A percentile compares a stretch with the other conserved stretches of the same genome.
These are phyloP conservation scores for Arion vulgaris DNA, from an alignment of 1,140 invertebrate species.

Conservation along the genomic window DNA sequence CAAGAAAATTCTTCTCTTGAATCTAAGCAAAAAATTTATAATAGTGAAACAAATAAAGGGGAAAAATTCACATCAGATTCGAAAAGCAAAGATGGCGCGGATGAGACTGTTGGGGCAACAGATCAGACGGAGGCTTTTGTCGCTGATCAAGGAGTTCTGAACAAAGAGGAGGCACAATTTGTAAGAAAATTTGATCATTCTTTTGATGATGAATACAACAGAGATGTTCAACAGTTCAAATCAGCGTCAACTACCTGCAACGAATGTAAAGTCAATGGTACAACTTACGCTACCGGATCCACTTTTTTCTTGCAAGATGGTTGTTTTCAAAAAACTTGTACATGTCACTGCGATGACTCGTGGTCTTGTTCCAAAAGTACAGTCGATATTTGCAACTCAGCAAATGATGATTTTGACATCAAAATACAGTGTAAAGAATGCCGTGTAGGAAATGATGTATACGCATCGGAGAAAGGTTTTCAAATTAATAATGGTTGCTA, in stretches of 20 bases:
- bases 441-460: constrained; percentile 38
- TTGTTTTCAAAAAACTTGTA: constrained; percentile 41
- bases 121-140: neutral
- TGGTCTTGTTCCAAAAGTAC: constrained; percentile 40
- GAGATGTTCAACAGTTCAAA: constrained; percentile 1
- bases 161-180: neutral
- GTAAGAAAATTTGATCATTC: neutral
- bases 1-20: neutral
- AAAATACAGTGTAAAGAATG: constrained; percentile 41
- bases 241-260: constrained; percentile 40
- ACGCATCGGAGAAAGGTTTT: constrained; percentile 38
- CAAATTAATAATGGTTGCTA: constrained; percentile 47
- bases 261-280: constrained; percentile 41
- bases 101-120: neutral
- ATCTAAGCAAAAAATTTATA: neutral
- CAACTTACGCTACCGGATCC: constrained; percentile 29
- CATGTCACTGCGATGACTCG: constrained; percentile 46
- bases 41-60: neutral
- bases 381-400: constrained; percentile 37
- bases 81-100: neutral
- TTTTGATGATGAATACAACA: neutral
- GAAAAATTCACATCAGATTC: constrained; percentile 10
- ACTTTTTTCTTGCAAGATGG: constrained; percentile 43
- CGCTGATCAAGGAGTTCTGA: neutral
- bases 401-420: neutral